phyloP scores from a whole-genome alignment of 2,888 invertebrate genomes.

The Drosophila emarginata region DNA sequence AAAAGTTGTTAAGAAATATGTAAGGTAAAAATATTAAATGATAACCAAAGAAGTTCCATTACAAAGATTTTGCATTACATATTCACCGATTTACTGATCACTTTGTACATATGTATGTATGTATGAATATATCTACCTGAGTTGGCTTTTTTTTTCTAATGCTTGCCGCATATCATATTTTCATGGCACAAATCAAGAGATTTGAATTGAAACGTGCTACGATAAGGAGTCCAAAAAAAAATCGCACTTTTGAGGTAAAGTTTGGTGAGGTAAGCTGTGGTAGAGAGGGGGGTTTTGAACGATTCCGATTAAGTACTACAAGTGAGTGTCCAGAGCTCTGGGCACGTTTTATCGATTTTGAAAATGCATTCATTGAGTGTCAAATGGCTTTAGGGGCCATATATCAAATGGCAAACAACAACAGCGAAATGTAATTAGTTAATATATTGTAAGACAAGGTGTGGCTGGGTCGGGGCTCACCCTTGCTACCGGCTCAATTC shows the following conservation, averaged over 20 bases:
- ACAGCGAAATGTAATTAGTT: conserved; percentile 78
- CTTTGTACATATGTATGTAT: neutral
- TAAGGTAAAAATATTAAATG: neutral
- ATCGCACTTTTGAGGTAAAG: conserved; percentile 26
- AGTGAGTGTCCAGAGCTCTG: conserved; percentile 45
- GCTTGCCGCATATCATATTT: neutral
- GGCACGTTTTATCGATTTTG: conserved; percentile 70
- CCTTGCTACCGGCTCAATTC: neutral
- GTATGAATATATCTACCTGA: no score
- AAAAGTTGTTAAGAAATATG: neutral
- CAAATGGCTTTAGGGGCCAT: conserved; percentile 42
- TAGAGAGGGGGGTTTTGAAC: neutral
- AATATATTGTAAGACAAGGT: conserved; percentile 46
- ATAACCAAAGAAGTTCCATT: no score
- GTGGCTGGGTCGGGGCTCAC: conserved; percentile 10
- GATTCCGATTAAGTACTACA: conserved; percentile 4
- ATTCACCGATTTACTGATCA: neutral
- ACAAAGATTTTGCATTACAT: neutral
- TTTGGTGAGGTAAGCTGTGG: neutral
- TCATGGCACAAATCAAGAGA: neutral
- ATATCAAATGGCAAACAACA: conserved; percentile 64
- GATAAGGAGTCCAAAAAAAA: conserved; percentile 62
- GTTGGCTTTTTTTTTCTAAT: neutral
- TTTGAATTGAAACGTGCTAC: conserved; percentile 54
- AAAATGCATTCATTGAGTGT: conserved; percentile 65